Evolutionary conservation across 2,888 invertebrate species (phyloP), one percentile per base, ranked within the genome.

Genomic region (Deilephila porcellus): DNA sequence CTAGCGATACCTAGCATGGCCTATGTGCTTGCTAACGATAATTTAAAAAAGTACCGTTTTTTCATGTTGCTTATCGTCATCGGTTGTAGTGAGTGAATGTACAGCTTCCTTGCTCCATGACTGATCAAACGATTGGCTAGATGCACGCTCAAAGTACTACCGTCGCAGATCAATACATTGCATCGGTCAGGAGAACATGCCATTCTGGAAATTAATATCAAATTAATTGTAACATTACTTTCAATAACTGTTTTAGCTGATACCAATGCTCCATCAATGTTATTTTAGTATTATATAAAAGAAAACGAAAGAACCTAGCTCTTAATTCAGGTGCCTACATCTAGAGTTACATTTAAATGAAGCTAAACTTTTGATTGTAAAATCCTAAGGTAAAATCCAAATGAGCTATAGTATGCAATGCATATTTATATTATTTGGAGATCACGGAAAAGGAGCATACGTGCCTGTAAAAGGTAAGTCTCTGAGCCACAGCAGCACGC

Each of bases 61-160:
- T 45, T 29, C 4, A 64, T 64, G 14, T 64, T 20, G 45, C 64
- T 64, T n/a, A 64, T 45, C 17, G 77, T 37, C 20, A 81, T 73
- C n/a, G 75, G 59, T 1, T 75, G 74, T 8, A 78, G 64, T 52
- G 78, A 76, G 70, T 87, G 82, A 1, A 90, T 14, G 29, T 80
- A 74, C 17, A 90, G 72, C 59, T 84, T 87, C 60, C 73, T 87
- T 1, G 87, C 89, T 1, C 91, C 90, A 20, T 84, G 82, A 25
- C 75, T 75, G 0, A 89, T 79, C 4, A 91, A 78, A 74, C 78
- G 82, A 3, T 89, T 85, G 4, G 84, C 84, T 25, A 88, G 71
- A 60, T 85, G 82, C 5, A 85, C 52, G 17, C 86, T 85, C 17
- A 85, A 75, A 0, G 76, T 70, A 45, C 85, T 81, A 5, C 82